phyloP scores from a whole-genome alignment of 2,113 vertebrate genomes.

The Pseudorhombus dupliciocellatus region DNA sequence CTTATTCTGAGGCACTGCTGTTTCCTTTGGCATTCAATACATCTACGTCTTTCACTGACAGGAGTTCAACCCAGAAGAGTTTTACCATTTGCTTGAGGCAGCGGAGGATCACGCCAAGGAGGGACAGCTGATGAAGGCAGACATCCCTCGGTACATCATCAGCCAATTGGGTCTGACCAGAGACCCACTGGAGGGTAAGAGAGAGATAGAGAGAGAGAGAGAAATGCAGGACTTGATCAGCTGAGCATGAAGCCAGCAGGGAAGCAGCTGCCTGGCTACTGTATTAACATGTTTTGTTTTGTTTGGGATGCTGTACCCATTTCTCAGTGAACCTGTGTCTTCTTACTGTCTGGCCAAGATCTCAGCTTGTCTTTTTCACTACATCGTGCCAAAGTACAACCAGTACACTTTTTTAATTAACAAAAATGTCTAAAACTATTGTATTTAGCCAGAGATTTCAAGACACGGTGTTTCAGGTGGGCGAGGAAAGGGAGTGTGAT shows the following conservation, averaged over 20 bases:
- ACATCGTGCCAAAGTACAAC: too few relatives aligned
- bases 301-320: background rate
- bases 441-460: background rate
- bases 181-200: slow-evolving; percentile 96
- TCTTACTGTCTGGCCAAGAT: background rate
- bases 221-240: background rate
- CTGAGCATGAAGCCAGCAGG: background rate
- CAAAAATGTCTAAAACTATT: background rate
- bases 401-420: background rate
- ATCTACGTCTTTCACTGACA: slow-evolving; percentile 49
- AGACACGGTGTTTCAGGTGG: background rate
- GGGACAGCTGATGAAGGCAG: slow-evolving; percentile 96
- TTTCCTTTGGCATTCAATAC: background rate
- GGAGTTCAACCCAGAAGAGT: slow-evolving; percentile 99
- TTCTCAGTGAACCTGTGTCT: too few relatives aligned
- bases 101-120: slow-evolving; percentile 99
- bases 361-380: background rate
- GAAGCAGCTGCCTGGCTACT: background rate
- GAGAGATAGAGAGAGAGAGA: background rate
- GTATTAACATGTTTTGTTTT: background rate
- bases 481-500: background rate
- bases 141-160: slow-evolving; percentile 98
- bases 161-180: slow-evolving; percentile 95
- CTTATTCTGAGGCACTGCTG: too few relatives aligned
- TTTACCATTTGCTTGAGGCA: slow-evolving; percentile 98